These are phyloP conservation scores for Malurus elegans DNA, from an alignment of 2,113 vertebrate genomes.

Conservation along the genomic window DNA sequence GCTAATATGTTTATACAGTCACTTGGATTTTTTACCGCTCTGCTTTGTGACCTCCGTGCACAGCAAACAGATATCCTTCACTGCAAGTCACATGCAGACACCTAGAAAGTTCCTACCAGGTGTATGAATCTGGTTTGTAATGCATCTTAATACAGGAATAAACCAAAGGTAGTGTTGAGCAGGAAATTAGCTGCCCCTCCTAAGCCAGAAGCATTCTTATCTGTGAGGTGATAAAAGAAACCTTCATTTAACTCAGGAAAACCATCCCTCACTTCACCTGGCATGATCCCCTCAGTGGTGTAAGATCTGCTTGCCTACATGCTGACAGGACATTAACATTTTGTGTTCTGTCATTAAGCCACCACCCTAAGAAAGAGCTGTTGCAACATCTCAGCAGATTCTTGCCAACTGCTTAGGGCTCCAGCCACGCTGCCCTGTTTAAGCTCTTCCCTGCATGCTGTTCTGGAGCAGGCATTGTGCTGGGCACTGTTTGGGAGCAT, in stretches of 20 bases:
- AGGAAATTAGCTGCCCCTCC: neutral
- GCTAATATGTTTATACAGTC: neutral
- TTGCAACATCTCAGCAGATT: neutral
- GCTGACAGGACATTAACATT: neutral
- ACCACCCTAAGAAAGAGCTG: neutral
- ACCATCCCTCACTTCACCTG: neutral
- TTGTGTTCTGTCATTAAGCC: neutral
- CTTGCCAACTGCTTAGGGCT: neutral
- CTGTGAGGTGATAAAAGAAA: neutral
- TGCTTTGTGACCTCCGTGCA: neutral
- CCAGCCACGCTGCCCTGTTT: neutral
- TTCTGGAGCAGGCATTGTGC: neutral
- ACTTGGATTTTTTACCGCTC: neutral
- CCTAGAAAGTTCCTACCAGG: neutral
- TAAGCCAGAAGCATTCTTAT: neutral
- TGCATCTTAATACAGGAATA: neutral
- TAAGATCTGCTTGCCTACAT: neutral
- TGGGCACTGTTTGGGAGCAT: neutral
- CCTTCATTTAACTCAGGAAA: neutral
- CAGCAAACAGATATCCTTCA: neutral
- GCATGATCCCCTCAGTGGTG: neutral
- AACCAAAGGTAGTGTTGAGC: neutral
- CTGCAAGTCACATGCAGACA: neutral
- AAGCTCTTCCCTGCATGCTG: fast-evolving
- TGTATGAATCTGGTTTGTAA: neutral